Evolutionary conservation across 2,113 vertebrate species (phyloP).

Genomic region (Cavia aperea): DNA sequence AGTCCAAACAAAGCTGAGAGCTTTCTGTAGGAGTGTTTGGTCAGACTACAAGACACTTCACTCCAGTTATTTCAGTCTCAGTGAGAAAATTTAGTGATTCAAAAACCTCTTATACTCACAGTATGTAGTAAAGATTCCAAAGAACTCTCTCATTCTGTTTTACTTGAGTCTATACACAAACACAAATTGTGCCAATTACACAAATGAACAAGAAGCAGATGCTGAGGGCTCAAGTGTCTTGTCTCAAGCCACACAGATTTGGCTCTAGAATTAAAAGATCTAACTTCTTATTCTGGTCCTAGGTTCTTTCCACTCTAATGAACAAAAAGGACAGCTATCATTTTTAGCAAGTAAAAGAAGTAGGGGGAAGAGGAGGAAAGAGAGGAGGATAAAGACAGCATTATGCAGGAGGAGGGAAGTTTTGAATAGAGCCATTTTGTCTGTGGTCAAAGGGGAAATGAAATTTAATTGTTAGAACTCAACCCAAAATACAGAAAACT

Average conservation of each 20-base stretch:
- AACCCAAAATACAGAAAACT: conserved; percentile 12
- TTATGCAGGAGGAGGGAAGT: not conserved
- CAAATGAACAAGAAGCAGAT: not conserved
- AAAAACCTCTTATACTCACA: not conserved
- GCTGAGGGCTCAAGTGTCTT: not conserved
- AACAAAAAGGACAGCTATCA: not conserved
- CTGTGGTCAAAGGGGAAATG: conserved; percentile 51
- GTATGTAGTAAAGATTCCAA: not conserved
- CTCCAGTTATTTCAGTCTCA: not conserved
- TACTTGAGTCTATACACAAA: not conserved
- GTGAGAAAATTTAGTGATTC: not conserved
- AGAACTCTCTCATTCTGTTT: not conserved
- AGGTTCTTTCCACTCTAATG: not conserved
- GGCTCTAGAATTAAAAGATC: not conserved
- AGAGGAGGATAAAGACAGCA: not conserved
- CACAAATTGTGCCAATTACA: not conserved
- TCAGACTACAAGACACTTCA: not conserved
- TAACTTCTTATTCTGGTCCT: not conserved
- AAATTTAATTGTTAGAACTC: conserved; percentile 64
- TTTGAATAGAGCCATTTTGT: not conserved
- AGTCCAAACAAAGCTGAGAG: not conserved
- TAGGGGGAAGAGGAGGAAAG: not conserved
- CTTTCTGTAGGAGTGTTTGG: not conserved
- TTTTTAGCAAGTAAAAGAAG: not conserved
- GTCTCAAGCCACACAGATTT: not conserved